Percentiles rank a stretch among this genome's conserved stretches.
Conservation (phyloP, 2,797 vertebrate species). For the Trichosurus vulpecula region DNA sequence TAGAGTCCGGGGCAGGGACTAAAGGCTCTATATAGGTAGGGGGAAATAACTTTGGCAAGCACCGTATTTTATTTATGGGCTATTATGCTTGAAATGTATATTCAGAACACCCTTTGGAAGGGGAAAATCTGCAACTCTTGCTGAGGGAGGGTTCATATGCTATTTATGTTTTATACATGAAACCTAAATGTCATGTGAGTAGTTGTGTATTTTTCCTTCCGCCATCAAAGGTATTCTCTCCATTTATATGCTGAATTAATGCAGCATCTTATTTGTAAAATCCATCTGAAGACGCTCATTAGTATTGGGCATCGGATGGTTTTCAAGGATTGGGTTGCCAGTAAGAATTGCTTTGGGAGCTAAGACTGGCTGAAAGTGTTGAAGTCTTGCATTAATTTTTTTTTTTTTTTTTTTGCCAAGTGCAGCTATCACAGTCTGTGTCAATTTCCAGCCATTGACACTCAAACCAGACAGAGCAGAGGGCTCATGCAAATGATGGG, state of each 20-base stretch:
- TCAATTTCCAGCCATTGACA: conserved; percentile 53
- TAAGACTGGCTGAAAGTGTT: conserved; percentile 43
- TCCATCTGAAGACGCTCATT: conserved; percentile 76
- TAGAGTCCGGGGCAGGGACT: conserved; percentile 75
- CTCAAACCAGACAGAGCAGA: conserved; percentile 57
- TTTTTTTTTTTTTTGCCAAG: conserved; percentile 53
- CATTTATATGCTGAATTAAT: conserved; percentile 82
- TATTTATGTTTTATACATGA: conserved; percentile 80
- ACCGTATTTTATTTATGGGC: conserved; percentile 79
- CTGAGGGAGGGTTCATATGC: conserved; percentile 71
- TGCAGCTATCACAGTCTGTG: background rate
- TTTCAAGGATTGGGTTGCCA: conserved; percentile 71
- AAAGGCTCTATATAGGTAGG: conserved; percentile 57
- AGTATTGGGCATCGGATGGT: conserved; percentile 65
- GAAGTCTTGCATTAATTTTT: background rate
- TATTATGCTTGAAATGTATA: conserved; percentile 65
- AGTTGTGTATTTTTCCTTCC: conserved; percentile 72
- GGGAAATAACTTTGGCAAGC: conserved; percentile 76
- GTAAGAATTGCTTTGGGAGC: conserved; percentile 71
- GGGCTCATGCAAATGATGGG: conserved; percentile 62
- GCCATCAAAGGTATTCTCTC: conserved; percentile 76
- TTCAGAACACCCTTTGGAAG: conserved; percentile 78
- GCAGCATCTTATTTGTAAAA: conserved; percentile 65
- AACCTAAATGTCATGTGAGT: conserved; percentile 77
- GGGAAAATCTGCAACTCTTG: conserved; percentile 69